phyloP scores from a whole-genome alignment of 2,797 vertebrate species.

The Argya squamiceps region DNA sequence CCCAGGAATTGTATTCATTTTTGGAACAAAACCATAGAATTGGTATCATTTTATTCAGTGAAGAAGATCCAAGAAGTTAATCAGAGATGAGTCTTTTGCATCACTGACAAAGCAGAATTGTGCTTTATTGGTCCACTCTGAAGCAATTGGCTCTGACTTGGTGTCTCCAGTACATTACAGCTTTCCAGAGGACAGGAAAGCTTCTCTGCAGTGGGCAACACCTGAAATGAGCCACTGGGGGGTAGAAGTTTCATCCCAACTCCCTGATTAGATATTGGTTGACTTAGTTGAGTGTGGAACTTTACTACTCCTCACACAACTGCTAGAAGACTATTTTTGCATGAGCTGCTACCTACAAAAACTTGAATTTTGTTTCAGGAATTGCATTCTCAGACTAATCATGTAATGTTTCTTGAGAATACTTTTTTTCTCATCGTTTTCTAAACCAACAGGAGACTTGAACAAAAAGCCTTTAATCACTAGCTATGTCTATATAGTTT shows the following conservation, averaged over 20 bases:
- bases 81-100: background rate
- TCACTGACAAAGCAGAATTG: background rate
- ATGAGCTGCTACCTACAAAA: background rate
- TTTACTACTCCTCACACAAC: background rate
- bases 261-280: background rate
- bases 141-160: background rate
- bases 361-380: background rate
- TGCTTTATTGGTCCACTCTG: background rate
- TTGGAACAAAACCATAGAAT: background rate
- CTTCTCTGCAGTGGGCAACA: background rate
- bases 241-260: background rate
- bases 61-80: background rate
- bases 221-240: rapidly evolving
- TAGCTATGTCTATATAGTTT: background rate
- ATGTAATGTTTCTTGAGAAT: background rate
- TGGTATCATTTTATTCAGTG: background rate
- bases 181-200: background rate
- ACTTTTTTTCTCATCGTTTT: background rate
- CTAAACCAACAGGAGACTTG: background rate
- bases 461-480: slow-evolving; percentile 41
- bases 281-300: background rate
- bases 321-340: background rate
- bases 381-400: slow-evolving; percentile 1
- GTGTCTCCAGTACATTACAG: background rate
- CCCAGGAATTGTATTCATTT: rapidly evolving